Percentiles rank a stretch among this genome's conserved stretches.
These are phyloP conservation scores for Cheirogaleus major DNA, from an alignment of 2,797 vertebrate species.

Conservation along the genomic window DNA sequence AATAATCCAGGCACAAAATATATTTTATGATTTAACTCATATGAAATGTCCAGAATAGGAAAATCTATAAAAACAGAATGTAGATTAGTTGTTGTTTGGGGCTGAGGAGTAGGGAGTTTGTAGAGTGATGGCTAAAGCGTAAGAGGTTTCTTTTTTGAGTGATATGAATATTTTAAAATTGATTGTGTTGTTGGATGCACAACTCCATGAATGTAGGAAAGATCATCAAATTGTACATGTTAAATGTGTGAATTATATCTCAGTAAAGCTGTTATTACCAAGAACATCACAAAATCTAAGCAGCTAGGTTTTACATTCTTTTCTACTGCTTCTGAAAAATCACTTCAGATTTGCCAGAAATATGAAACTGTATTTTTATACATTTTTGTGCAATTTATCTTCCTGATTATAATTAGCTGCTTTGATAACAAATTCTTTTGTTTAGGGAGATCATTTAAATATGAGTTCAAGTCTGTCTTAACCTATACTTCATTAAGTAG, in stretches of 20 bases:
- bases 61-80: neutral
- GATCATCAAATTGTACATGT: neutral
- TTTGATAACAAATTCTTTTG: neutral
- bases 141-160: neutral
- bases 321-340: neutral
- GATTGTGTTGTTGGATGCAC: neutral
- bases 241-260: constrained; percentile 4
- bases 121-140: neutral
- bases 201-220: neutral
- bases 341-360: neutral
- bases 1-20: neutral
- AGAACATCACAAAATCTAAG: neutral
- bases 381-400: neutral
- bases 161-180: neutral
- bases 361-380: constrained; percentile 11
- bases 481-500: neutral
- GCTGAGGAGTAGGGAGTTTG: neutral
- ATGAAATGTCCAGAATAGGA: neutral
- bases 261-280: neutral
- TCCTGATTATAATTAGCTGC: constrained; percentile 29
- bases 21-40: neutral
- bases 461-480: neutral
- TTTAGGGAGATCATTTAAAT: constrained; percentile 31
- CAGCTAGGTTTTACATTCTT: neutral
- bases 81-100: neutral